These are phyloP conservation scores for Sebastes oblongus DNA, from an alignment of 2,797 vertebrate species.

Conservation along the genomic window DNA sequence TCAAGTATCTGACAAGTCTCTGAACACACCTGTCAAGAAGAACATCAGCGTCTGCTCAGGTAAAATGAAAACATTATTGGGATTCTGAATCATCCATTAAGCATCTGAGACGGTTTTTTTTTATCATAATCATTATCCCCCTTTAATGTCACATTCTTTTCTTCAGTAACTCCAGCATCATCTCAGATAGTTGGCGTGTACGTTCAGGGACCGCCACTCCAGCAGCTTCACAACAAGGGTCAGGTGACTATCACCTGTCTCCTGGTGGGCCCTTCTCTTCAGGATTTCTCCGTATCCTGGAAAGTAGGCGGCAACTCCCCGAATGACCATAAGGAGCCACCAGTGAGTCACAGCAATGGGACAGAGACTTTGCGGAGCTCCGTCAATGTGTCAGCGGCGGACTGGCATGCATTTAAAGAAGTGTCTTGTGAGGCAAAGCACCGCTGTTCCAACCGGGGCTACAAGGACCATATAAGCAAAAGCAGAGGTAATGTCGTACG, in stretches of 20 bases:
- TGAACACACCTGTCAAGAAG: neutral
- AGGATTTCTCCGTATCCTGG: conserved; percentile 69
- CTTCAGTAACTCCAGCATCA: no score
- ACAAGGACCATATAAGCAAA: conserved; percentile 56
- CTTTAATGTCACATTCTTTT: no score
- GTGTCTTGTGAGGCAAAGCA: conserved; percentile 74
- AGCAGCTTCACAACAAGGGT: neutral
- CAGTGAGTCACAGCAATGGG: conserved; percentile 59
- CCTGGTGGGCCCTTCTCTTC: conserved; percentile 53
- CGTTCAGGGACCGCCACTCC: conserved; percentile 17
- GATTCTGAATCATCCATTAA: no score
- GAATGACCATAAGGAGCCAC: neutral
- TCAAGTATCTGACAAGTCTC: conserved; percentile 50
- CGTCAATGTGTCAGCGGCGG: conserved; percentile 30
- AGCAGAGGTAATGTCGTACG: conserved; percentile 56
- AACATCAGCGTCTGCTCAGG: conserved; percentile 65
- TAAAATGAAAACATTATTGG: conserved; percentile 25
- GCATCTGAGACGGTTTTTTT: no score
- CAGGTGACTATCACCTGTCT: conserved; percentile 65
- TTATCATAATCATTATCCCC: no score
- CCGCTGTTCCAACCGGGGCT: conserved; percentile 45
- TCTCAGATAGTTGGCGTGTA: no score
- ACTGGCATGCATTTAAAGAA: conserved; percentile 56
- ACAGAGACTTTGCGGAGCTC: conserved; percentile 66
- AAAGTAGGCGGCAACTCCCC: conserved; percentile 19